Evolutionary conservation across 2,797 vertebrate species (phyloP).

Genomic region (Rhinoraja longicauda): DNA sequence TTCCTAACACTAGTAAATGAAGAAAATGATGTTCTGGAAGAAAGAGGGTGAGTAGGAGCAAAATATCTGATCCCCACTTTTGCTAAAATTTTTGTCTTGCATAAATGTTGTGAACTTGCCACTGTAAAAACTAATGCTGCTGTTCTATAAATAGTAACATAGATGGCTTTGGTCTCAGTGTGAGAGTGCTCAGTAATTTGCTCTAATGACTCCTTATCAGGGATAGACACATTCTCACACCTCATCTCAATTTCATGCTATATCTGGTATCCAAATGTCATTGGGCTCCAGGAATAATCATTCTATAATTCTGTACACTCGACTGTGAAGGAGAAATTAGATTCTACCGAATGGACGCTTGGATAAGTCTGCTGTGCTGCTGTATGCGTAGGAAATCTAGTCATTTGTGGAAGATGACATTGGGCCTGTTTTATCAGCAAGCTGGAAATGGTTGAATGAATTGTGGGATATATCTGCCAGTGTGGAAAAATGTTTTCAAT

Average conservation of each 20-base stretch:
- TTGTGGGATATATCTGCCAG: background rate
- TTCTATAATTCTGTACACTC: background rate
- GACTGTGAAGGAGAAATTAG: background rate
- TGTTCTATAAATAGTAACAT: background rate
- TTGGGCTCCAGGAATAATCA: background rate
- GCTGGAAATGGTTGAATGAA: no score
- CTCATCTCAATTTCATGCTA: slow-evolving; percentile 2
- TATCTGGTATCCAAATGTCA: background rate
- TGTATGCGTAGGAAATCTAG: background rate
- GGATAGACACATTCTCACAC: background rate
- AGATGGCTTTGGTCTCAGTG: background rate
- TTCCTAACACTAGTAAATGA: background rate
- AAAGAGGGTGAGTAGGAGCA: background rate
- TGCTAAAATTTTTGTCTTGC: background rate
- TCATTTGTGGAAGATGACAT: background rate
- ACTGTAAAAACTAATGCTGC: background rate
- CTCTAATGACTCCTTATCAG: slow-evolving; percentile 2
- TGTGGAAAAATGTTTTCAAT: background rate
- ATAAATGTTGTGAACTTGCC: background rate
- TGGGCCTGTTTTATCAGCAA: background rate
- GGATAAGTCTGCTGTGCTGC: background rate
- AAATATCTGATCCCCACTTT: background rate
- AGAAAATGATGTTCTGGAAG: background rate
- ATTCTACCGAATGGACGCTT: background rate
- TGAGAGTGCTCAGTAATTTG: background rate